Evolutionary conservation across 2,797 vertebrate species (phyloP).

Genomic region (Oryzias sinensis): DNA sequence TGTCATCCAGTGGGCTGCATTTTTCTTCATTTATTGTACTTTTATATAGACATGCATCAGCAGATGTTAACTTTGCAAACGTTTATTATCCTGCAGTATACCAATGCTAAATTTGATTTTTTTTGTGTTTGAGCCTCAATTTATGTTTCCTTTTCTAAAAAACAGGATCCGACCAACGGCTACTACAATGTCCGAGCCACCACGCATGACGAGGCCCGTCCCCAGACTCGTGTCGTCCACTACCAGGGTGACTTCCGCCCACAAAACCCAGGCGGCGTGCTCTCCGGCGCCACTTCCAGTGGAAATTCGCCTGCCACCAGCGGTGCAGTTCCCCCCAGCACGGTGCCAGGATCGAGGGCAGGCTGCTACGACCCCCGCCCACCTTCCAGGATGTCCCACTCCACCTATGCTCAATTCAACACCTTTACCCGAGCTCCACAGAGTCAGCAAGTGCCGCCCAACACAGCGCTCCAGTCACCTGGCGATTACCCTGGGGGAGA

Average conservation of each 20-base stretch:
- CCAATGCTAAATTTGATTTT: too few relatives aligned
- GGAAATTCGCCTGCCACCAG: constrained; percentile 55
- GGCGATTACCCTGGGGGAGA: constrained; percentile 74
- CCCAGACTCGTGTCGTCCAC: constrained; percentile 84
- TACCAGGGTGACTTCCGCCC: constrained; percentile 87
- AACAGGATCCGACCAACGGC: constrained; percentile 93
- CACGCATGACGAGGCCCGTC: constrained; percentile 86
- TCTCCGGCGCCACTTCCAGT: constrained; percentile 51
- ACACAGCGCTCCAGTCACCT: constrained; percentile 63
- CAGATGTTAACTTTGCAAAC: too few relatives aligned
- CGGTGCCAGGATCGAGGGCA: constrained; percentile 62
- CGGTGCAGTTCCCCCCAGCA: constrained; percentile 58
- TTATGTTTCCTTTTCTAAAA: neutral
- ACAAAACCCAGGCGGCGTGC: constrained; percentile 67
- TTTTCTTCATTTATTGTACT: too few relatives aligned
- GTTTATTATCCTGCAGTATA: too few relatives aligned
- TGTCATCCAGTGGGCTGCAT: too few relatives aligned
- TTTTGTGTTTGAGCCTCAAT: too few relatives aligned
- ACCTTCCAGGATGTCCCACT: constrained; percentile 87
- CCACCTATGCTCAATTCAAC: constrained; percentile 91
- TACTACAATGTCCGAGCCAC: constrained; percentile 94
- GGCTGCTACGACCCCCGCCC: constrained; percentile 88
- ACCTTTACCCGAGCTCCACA: constrained; percentile 79
- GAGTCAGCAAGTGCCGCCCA: constrained; percentile 70
- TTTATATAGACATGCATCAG: too few relatives aligned